Percentiles rank a stretch among this genome's conserved stretches.
Evolutionary conservation across 2,888 invertebrate species (phyloP).

Genomic region (Strigamia maritima): DNA sequence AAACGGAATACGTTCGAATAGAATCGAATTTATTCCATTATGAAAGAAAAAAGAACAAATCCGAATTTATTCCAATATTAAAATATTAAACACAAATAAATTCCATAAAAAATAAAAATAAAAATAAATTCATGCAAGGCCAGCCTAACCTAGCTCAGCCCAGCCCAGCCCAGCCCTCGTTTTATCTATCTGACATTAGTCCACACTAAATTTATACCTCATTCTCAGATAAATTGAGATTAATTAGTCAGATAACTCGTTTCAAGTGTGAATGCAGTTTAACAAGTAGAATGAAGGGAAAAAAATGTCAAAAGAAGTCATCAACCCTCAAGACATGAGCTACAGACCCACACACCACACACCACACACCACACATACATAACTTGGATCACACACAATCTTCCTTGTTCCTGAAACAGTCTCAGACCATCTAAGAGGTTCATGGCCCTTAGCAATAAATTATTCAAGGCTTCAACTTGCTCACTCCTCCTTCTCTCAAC

Average conservation of each 20-base stretch:
- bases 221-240: not conserved
- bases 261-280: constrained; percentile 20
- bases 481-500: not conserved
- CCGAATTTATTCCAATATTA: not conserved
- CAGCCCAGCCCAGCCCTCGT: too few species aligned
- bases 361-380: not conserved
- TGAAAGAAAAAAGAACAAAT: not conserved
- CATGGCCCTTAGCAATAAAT: constrained; percentile 13
- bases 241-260: constrained; percentile 20
- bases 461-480: constrained; percentile 27
- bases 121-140: too few species aligned
- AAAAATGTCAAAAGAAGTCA: constrained; percentile 17
- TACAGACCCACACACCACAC: not conserved
- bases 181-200: not conserved
- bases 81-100: not conserved
- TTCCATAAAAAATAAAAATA: too few species aligned
- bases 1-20: too few species aligned
- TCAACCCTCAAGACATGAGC: not conserved
- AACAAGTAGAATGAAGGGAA: not conserved
- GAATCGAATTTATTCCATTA: too few species aligned
- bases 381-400: constrained; percentile 25
- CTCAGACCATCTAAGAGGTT: constrained; percentile 27
- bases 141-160: too few species aligned
- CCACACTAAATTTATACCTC: not conserved
- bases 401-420: constrained; percentile 25